Conservation (phyloP, 2,113 vertebrate genomes). For the Syngnathoides biaculeatus region DNA sequence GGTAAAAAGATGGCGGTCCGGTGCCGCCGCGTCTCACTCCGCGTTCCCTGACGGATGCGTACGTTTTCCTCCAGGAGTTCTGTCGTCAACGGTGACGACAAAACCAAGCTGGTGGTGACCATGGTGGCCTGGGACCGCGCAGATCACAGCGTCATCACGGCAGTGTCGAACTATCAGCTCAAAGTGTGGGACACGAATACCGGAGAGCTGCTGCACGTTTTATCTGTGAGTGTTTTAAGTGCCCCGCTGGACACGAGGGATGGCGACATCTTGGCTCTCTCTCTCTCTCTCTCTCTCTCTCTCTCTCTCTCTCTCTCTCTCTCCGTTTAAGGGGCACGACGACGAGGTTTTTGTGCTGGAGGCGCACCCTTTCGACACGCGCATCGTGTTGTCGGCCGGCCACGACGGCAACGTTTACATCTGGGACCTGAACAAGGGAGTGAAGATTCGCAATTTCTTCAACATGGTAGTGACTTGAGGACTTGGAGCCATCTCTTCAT, state of each 20-base stretch:
- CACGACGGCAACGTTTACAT: constrained; percentile 96
- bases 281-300: no score
- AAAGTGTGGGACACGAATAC: constrained; percentile 91
- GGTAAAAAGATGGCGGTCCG: constrained; percentile 69
- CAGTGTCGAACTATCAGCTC: constrained; percentile 92
- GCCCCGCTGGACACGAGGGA: no score
- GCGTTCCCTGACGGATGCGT: neutral
- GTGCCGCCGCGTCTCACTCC: neutral
- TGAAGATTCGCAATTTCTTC: constrained; percentile 95
- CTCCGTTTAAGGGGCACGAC: constrained; percentile 83
- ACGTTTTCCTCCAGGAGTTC: constrained; percentile 69
- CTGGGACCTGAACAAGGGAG: constrained; percentile 92
- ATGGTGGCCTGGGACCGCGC: constrained; percentile 97
- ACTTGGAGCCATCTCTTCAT: neutral
- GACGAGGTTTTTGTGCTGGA: constrained; percentile 97
- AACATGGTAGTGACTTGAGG: constrained; percentile 85
- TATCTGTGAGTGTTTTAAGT: constrained; percentile 79
- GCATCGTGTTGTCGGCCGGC: constrained; percentile 94
- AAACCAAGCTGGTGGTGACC: constrained; percentile 92
- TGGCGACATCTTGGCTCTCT: no score
- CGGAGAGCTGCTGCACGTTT: constrained; percentile 88
- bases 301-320: no score
- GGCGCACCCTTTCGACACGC: constrained; percentile 92
- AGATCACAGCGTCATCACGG: constrained; percentile 87
- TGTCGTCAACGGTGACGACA: constrained; percentile 81